phyloP scores from a whole-genome alignment of 2,888 invertebrate genomes.

The Aelia acuminata region DNA sequence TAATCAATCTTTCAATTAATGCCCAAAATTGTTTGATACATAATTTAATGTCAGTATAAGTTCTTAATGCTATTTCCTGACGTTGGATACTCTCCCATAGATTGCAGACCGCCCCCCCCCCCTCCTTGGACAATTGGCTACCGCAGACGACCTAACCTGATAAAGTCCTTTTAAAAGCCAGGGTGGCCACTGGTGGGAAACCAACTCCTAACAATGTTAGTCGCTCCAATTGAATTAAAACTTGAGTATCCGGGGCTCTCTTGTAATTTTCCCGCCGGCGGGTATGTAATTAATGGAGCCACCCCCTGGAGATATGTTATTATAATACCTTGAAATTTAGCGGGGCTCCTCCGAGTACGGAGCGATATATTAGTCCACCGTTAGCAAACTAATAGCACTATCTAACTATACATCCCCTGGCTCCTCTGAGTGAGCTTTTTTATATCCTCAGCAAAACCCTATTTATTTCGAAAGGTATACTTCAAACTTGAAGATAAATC shows the following conservation, averaged over 20 bases:
- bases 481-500: background rate
- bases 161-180: background rate
- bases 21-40: too few species aligned
- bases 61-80: too few species aligned
- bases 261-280: background rate
- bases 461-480: background rate
- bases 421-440: background rate
- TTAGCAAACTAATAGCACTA: constrained; percentile 8
- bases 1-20: too few species aligned
- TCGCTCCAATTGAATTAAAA: constrained; percentile 7
- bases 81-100: background rate
- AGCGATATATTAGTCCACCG: background rate
- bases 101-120: background rate
- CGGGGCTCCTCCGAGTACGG: background rate
- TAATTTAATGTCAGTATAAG: too few species aligned
- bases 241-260: background rate
- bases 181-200: background rate
- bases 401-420: background rate
- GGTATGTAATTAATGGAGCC: constrained; percentile 17
- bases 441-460: background rate
- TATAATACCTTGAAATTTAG: background rate
- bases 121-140: background rate
- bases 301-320: constrained; percentile 7
- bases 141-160: constrained; percentile 8
- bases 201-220: constrained; percentile 11